Conservation (phyloP, 1,140 invertebrate genomes). For the Philopotamus ludificatus region DNA sequence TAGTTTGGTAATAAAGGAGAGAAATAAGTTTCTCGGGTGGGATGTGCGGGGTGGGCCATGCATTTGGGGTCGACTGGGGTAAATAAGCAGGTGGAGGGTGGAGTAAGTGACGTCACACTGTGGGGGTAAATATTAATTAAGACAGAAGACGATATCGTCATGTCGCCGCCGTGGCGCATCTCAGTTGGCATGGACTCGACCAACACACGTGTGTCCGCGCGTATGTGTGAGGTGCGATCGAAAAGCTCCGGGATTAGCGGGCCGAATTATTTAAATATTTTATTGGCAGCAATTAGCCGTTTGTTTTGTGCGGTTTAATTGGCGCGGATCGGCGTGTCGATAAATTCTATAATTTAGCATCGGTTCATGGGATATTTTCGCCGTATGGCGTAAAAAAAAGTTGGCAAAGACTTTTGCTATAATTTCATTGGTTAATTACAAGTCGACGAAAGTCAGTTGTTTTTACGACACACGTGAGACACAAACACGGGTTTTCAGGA, state of each 20-base stretch:
- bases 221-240: no score
- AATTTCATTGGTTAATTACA: constrained; percentile 33
- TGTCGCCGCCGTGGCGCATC: constrained; percentile 29
- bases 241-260: no score
- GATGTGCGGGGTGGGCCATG: constrained; percentile 15
- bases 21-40: constrained; percentile 34
- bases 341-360: constrained; percentile 3
- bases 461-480: constrained; percentile 23
- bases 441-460: constrained; percentile 9
- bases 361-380: constrained; percentile 1
- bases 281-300: no score
- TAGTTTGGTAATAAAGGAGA: constrained; percentile 41
- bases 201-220: constrained; percentile 1
- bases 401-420: constrained; percentile 20
- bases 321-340: neutral
- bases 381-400: constrained; percentile 14
- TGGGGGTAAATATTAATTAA: constrained; percentile 41
- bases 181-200: constrained; percentile 9
- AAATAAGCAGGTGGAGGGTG: constrained; percentile 6
- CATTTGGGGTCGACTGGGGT: neutral
- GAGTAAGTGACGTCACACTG: constrained; percentile 12
- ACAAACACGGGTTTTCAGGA: no score
- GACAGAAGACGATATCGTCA: constrained; percentile 32
- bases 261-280: no score
- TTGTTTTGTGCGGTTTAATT: no score